Percentiles rank a stretch among this genome's conserved stretches.
Conservation (phyloP, 2,888 invertebrate genomes). For the Melieria omissa region DNA sequence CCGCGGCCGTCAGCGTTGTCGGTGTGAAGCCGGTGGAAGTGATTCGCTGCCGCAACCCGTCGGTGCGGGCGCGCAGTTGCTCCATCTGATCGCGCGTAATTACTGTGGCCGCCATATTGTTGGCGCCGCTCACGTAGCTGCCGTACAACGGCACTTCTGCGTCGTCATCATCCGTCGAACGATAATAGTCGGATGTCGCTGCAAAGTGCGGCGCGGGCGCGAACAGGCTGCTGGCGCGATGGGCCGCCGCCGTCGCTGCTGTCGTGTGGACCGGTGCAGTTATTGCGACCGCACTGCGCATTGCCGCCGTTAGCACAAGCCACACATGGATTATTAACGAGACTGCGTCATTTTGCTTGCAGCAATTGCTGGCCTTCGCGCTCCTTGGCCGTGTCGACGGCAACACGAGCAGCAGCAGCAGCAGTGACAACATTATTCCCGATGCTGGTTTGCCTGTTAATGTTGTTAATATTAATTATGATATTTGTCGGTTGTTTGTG, state of each 20-base stretch:
- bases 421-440: conserved; percentile 38
- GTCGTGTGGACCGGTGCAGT: conserved; percentile 8
- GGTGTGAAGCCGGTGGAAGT: conserved; percentile 45
- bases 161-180: conserved; percentile 9
- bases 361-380: background rate
- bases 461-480: background rate
- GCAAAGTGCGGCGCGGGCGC: background rate
- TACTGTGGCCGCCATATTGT: conserved; percentile 9
- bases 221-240: conserved; percentile 24
- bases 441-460: background rate
- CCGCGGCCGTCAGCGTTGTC: conserved; percentile 47
- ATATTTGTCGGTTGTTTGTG: background rate
- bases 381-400: conserved; percentile 39
- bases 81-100: conserved; percentile 21
- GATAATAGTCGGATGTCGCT: conserved; percentile 49
- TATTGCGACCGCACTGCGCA: conserved; percentile 47
- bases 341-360: conserved; percentile 20
- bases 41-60: background rate
- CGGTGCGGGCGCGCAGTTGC: conserved; percentile 25
- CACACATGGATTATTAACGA: conserved; percentile 55
- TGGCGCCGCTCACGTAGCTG: conserved; percentile 18
- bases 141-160: conserved; percentile 25
- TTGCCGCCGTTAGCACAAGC: conserved; percentile 43
- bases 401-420: conserved; percentile 11
- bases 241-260: conserved; percentile 32